phyloP scores from a whole-genome alignment of 2,888 invertebrate species.

The Philereme transversata region DNA sequence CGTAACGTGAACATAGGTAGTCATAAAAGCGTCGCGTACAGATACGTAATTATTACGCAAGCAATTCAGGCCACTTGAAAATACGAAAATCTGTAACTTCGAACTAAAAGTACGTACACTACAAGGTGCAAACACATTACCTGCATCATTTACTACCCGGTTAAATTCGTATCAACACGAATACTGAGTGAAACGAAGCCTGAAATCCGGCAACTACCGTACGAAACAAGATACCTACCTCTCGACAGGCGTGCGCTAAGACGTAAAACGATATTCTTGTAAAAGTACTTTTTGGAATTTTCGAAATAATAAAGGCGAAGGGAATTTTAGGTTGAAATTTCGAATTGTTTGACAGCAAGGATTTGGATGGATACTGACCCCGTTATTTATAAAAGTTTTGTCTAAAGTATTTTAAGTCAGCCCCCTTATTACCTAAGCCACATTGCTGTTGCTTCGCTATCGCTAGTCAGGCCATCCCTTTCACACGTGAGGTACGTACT shows the following conservation, averaged over 20 bases:
- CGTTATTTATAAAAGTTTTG: no score
- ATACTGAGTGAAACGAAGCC: conserved; percentile 35
- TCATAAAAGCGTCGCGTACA: no score
- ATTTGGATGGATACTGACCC: background rate
- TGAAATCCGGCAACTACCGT: conserved; percentile 38
- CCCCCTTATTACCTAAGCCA: no score
- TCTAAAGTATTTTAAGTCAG: no score
- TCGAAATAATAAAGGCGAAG: conserved; percentile 8
- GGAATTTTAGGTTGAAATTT: conserved; percentile 1
- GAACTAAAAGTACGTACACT: background rate
- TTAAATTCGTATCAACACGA: conserved; percentile 21
- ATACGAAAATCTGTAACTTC: no score
- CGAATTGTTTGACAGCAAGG: no score
- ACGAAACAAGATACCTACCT: conserved; percentile 50
- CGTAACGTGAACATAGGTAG: no score
- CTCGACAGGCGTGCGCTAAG: conserved; percentile 36
- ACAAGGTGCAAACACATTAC: conserved; percentile 4
- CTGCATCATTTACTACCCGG: conserved; percentile 12
- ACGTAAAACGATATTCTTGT: conserved; percentile 28
- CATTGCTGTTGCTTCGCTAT: no score
- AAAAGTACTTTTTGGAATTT: conserved; percentile 21
- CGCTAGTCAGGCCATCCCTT: no score
- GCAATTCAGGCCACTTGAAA: no score
- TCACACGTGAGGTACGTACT: no score
- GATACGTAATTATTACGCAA: no score